A percentile compares a stretch with the other conserved stretches of the same genome.
Evolutionary conservation across 2,797 vertebrate species (phyloP).

Genomic region (Cirrhinus mrigala): DNA sequence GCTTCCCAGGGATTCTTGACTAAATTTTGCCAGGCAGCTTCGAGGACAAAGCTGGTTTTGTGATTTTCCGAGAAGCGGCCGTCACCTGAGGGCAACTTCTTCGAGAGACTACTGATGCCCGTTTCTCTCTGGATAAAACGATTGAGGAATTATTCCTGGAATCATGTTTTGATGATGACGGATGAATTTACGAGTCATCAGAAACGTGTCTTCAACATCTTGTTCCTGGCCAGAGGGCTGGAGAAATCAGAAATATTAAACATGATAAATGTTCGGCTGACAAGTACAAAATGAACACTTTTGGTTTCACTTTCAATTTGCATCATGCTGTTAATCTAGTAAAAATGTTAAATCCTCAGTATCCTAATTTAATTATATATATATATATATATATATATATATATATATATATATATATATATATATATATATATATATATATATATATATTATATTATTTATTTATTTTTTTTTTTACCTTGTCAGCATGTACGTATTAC

Average conservation of each 20-base stretch:
- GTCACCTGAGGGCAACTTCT: constrained; percentile 12
- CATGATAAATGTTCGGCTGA: constrained; percentile 4
- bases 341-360: constrained; percentile 9
- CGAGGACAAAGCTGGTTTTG: neutral
- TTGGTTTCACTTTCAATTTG: neutral
- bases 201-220: constrained; percentile 6
- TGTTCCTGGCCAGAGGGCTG: neutral
- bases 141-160: constrained; percentile 14
- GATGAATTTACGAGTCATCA: neutral
- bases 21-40: neutral
- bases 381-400: too few relatives aligned
- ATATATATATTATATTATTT: too few relatives aligned
- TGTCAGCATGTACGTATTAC: constrained; percentile 14
- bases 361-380: constrained; percentile 9
- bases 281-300: neutral
- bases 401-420: too few relatives aligned
- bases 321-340: neutral
- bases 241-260: neutral
- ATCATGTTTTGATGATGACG: neutral
- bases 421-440: too few relatives aligned
- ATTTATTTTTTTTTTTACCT: constrained; percentile 1
- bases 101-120: neutral
- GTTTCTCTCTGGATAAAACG: neutral
- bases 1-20: neutral
- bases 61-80: neutral